These are phyloP conservation scores for Chiloscyllium punctatum DNA, from an alignment of 2,797 vertebrate species.

Conservation along the genomic window DNA sequence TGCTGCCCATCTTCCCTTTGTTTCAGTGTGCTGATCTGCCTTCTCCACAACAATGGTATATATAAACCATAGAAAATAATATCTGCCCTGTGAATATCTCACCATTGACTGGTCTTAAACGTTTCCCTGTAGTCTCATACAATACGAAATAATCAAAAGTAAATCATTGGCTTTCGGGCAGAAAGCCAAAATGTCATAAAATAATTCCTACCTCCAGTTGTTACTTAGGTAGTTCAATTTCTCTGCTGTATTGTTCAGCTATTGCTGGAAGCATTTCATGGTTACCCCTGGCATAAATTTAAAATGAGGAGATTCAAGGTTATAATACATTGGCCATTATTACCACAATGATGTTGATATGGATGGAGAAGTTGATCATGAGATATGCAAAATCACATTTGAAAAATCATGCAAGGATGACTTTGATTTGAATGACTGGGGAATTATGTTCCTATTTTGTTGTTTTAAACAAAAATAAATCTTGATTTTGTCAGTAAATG, in stretches of 20 bases:
- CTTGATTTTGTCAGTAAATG: not conserved
- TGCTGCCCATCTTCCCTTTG: not conserved
- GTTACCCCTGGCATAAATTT: not conserved
- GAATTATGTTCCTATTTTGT: not conserved
- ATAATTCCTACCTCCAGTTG: not conserved
- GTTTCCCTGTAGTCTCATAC: not conserved
- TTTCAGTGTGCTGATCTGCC: not conserved
- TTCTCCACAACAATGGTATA: not conserved
- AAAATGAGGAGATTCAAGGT: not conserved
- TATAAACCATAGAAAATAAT: not conserved
- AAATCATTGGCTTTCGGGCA: not conserved
- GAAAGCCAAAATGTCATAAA: not conserved
- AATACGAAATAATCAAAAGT: not conserved
- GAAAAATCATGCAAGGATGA: not conserved
- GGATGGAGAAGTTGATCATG: not conserved
- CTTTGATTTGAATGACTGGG: not conserved
- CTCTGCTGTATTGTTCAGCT: not conserved
- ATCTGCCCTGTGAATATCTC: not conserved
- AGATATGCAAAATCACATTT: not conserved
- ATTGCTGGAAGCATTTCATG: not conserved
- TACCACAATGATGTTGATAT: not conserved
- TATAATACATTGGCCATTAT: not conserved
- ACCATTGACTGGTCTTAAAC: not conserved
- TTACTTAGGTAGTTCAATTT: not conserved
- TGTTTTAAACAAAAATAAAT: not conserved